Base-by-base conservation (phyloP, 2,113 vertebrate genomes). In the Salminus brasiliensis region DNA sequence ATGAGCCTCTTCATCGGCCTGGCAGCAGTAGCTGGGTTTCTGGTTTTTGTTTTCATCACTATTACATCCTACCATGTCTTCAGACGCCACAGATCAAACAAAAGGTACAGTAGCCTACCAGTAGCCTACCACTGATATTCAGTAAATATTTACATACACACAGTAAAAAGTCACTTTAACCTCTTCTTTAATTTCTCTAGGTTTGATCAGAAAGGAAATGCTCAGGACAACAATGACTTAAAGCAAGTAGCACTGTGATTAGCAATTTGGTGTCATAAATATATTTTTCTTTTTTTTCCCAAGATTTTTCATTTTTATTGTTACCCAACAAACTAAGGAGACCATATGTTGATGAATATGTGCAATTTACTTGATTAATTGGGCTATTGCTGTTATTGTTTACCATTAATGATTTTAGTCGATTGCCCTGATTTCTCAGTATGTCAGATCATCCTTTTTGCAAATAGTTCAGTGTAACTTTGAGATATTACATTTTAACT, bases 1-100 rank as follows among this genome's bases (percentile, higher is more conserved):
- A 49, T 34, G 29, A 70, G 60, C 1, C 39, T 84, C 7, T 29
- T 45, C 25, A 73, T 79, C 60, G 78, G 86, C 63, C 41, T 90
- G 16, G 81, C 70, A 45, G 81, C 74, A n/a, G 75, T 69, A 12
- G 81, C 67, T 36, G 86, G 80, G 0, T 55, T 89, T 73, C 85
- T 92, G 39, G 43, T 70, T 1, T 12, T 87, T 27, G 34, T 83
- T n/a, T 87, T 87, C 52, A n/a, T 88, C 7, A 29, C 79, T 27
- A 55, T 69, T 36, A 70, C 21, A 39, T 60, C 60, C 9, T 82
- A 80, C 68, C 81, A 25, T 25, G 39, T 78, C 21, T 84, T 66
- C 18, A 88, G 75, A 69, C 62, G 78, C 29, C 7, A 39, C 0
- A 75, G 32, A 67, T 34, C 27, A 27, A 77, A 55, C 30, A 25